A percentile compares a stretch with the other conserved stretches of the same genome.
Evolutionary conservation across 2,113 vertebrate species (phyloP).

Genomic region (Prunella himalayana): DNA sequence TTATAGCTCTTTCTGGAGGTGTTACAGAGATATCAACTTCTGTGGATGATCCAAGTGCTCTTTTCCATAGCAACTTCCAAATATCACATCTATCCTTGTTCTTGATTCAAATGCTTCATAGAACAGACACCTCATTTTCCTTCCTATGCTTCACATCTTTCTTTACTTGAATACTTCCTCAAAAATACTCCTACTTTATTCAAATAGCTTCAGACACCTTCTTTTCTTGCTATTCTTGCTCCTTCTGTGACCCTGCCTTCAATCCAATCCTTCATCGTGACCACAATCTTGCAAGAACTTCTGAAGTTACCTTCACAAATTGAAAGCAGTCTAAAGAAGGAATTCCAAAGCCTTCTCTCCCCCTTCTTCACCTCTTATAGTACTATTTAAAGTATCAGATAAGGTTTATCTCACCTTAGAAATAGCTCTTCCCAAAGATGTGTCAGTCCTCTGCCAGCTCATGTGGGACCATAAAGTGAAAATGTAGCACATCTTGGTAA

Average conservation of each 20-base stretch:
- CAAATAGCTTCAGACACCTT: not conserved
- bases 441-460: not conserved
- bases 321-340: not conserved
- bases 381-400: not conserved
- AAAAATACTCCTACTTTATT: not conserved
- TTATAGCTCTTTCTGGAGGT: not conserved
- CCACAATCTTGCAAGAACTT: not conserved
- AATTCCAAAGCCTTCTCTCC: not conserved
- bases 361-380: not conserved
- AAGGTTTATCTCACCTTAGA: not conserved
- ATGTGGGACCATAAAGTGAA: not conserved
- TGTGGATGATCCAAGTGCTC: not conserved
- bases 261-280: not conserved
- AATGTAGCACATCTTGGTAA: not conserved
- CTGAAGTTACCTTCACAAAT: not conserved
- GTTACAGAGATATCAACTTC: not conserved
- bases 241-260: not conserved
- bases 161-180: not conserved
- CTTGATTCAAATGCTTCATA: not conserved
- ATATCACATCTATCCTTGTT: not conserved
- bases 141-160: not conserved
- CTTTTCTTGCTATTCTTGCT: not conserved
- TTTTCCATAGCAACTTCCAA: not conserved
- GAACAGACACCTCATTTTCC: not conserved
- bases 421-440: not conserved